phyloP scores from a whole-genome alignment of 23 tunicate genomes.

The Trididemnum nubilum region DNA sequence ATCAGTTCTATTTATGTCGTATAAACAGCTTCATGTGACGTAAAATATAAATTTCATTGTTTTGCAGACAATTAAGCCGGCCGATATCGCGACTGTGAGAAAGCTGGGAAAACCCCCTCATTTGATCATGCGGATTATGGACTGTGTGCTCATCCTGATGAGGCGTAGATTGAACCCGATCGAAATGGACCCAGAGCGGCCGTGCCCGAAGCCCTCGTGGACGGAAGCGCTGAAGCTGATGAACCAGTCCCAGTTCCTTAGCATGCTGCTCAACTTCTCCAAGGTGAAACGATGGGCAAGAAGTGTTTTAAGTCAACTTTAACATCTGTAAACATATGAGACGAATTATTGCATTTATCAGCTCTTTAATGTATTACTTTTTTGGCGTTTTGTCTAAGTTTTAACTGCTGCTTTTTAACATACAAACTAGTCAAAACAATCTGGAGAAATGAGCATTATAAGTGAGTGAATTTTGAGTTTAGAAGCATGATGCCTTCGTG shows the following conservation, averaged over 20 bases:
- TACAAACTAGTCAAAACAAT: too few species aligned
- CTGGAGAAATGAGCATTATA: too few species aligned
- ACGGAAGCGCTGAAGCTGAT: slow-evolving; percentile 65
- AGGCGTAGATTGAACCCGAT: slow-evolving; percentile 61
- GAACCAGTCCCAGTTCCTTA: slow-evolving; percentile 77
- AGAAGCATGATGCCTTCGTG: too few species aligned
- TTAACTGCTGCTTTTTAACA: too few species aligned
- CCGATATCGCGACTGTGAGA: slow-evolving; percentile 78
- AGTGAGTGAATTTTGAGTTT: too few species aligned
- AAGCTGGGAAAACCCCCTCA: slow-evolving; percentile 89
- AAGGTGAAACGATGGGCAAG: slow-evolving; percentile 56
- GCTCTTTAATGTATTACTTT: too few species aligned
- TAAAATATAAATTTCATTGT: background rate
- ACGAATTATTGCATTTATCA: too few species aligned
- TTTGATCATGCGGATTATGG: slow-evolving; percentile 88
- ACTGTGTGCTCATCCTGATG: slow-evolving; percentile 72
- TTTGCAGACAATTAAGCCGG: slow-evolving; percentile 70
- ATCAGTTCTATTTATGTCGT: too few species aligned
- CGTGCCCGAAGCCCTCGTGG: slow-evolving; percentile 74
- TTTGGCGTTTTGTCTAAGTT: too few species aligned
- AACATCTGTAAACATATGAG: too few species aligned
- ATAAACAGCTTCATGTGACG: too few species aligned
- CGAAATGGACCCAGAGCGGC: slow-evolving; percentile 69
- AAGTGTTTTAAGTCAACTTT: too few species aligned
- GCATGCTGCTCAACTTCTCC: slow-evolving; percentile 68